A percentile compares a stretch with the other conserved stretches of the same genome.
Conservation (phyloP, 2,888 invertebrate species). For the Sphaerophoria taeniata region DNA sequence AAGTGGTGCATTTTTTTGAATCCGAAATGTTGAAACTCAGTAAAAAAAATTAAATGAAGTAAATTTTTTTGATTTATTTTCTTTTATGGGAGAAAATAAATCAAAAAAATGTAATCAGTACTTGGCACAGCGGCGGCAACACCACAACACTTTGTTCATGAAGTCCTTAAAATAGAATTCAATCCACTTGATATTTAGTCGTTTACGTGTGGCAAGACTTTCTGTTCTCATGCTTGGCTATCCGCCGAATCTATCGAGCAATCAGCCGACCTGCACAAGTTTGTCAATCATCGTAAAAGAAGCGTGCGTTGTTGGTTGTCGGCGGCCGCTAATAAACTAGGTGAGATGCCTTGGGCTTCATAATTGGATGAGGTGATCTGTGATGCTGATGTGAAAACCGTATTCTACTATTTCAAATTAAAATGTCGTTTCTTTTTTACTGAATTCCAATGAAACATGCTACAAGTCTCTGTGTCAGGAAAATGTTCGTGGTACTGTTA, state of each 20-base stretch:
- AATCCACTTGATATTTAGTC: constrained; percentile 62
- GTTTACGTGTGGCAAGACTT: constrained; percentile 33
- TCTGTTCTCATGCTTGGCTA: constrained; percentile 47
- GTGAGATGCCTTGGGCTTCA: constrained; percentile 56
- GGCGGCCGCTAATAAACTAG: constrained; percentile 68
- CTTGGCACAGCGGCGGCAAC: constrained; percentile 47
- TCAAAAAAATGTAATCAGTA: too few species aligned
- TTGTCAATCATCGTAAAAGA: constrained; percentile 67
- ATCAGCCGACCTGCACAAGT: constrained; percentile 66
- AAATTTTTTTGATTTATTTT: too few species aligned
- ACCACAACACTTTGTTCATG: constrained; percentile 61
- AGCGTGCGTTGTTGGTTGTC: constrained; percentile 44
- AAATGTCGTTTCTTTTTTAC: constrained; percentile 14
- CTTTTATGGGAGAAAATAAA: too few species aligned
- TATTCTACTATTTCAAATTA: constrained; percentile 54
- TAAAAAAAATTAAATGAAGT: too few species aligned
- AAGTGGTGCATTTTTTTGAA: too few species aligned
- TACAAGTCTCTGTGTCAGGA: constrained; percentile 75
- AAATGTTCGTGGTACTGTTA: constrained; percentile 69
- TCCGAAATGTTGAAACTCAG: too few species aligned
- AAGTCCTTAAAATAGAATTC: constrained; percentile 62
- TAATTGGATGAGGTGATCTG: constrained; percentile 55
- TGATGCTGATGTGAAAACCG: constrained; percentile 3
- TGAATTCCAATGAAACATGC: constrained; percentile 23
- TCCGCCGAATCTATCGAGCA: constrained; percentile 44